Conservation (phyloP, 2,797 vertebrate genomes). For the Dallia pectoralis region DNA sequence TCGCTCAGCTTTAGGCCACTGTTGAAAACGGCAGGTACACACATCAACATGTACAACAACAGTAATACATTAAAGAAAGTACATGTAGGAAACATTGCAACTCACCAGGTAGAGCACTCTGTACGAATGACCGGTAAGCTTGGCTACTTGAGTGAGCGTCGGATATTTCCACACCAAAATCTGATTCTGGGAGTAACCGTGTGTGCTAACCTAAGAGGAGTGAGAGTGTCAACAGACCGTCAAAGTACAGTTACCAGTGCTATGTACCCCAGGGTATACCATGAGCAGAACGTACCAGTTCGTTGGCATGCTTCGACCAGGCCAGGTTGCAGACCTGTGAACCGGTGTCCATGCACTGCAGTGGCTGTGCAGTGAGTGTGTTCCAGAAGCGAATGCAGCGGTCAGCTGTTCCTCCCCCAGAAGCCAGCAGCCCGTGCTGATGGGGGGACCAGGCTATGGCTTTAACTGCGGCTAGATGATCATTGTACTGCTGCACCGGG, state of each 20-base stretch:
- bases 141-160: slow-evolving; percentile 95
- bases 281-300: slow-evolving; percentile 80
- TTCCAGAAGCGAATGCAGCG: slow-evolving; percentile 99
- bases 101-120: slow-evolving; percentile 96
- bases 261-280: not conserved
- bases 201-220: slow-evolving; percentile 89
- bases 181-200: slow-evolving; percentile 98
- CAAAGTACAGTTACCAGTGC: not conserved
- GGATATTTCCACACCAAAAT: slow-evolving; percentile 99
- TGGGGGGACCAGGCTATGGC: slow-evolving; percentile 98
- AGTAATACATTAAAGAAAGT: too few species aligned
- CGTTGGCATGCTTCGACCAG: slow-evolving; percentile 98
- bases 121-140: slow-evolving; percentile 96
- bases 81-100: not conserved
- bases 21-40: too few species aligned
- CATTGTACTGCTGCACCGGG: slow-evolving; percentile 95
- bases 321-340: slow-evolving; percentile 98
- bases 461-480: slow-evolving; percentile 96
- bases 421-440: slow-evolving; percentile 94
- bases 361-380: slow-evolving; percentile 92
- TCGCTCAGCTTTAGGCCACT: too few species aligned
- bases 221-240: not conserved
- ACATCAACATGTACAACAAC: too few species aligned
- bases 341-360: slow-evolving; percentile 96
- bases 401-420: slow-evolving; percentile 92